Evolutionary conservation across 2,113 vertebrate species (phyloP).

Genomic region (Miniopterus natalensis): DNA sequence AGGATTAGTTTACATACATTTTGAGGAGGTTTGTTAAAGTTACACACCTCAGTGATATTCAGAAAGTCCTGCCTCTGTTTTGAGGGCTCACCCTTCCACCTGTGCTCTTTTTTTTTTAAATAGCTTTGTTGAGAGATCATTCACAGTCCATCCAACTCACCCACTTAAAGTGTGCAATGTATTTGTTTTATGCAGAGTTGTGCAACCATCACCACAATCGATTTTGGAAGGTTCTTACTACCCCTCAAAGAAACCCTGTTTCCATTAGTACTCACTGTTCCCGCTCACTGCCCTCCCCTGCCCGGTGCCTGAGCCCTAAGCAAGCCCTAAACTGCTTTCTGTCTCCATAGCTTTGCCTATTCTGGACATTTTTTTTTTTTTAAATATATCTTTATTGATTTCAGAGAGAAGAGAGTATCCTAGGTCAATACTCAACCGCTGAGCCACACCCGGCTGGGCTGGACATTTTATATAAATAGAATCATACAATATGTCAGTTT

Average conservation of each 20-base stretch:
- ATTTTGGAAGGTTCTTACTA: not conserved
- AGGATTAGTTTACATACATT: not conserved
- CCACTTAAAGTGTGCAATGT: not conserved
- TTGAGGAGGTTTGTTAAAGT: not conserved
- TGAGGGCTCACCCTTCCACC: not conserved
- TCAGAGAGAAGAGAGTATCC: too few relatives aligned
- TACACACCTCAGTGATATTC: not conserved
- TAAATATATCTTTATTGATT: too few relatives aligned
- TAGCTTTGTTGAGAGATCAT: not conserved
- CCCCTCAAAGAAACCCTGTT: not conserved
- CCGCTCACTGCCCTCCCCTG: not conserved
- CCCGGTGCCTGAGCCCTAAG: not conserved
- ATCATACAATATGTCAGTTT: not conserved
- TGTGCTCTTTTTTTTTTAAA: not conserved
- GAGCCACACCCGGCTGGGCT: too few relatives aligned
- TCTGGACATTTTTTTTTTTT: not conserved
- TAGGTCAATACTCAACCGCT: too few relatives aligned
- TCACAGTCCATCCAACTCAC: not conserved
- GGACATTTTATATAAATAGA: not conserved
- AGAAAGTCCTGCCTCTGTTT: not conserved
- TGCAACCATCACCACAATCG: not conserved
- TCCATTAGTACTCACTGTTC: too few relatives aligned
- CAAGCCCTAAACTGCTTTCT: not conserved
- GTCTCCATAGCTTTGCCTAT: not conserved
- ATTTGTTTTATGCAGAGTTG: accelerated